Evolutionary conservation across 2,888 invertebrate genomes (phyloP).

Genomic region (Chrysolina haemoptera): DNA sequence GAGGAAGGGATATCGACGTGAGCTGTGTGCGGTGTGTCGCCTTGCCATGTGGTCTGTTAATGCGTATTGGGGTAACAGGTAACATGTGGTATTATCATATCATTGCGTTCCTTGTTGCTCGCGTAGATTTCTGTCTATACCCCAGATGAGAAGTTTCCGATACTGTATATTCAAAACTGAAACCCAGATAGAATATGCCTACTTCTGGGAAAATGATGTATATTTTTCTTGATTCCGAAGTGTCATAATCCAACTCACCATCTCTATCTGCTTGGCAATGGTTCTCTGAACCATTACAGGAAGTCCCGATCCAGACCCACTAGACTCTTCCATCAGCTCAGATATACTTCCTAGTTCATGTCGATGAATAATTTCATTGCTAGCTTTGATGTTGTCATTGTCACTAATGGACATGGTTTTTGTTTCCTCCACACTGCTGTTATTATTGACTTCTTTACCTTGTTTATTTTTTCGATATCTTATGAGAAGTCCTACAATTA

Average conservation of each 20-base stretch:
- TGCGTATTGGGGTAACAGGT: too few species aligned
- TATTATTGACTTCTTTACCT: background rate
- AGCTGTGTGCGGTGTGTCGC: too few species aligned
- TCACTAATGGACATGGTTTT: constrained; percentile 3
- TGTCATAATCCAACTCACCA: constrained; percentile 32
- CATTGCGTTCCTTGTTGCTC: too few species aligned
- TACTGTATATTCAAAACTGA: too few species aligned
- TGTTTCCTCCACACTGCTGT: background rate
- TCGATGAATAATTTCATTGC: background rate
- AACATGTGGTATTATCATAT: too few species aligned
- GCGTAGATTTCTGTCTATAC: too few species aligned
- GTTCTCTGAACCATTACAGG: constrained; percentile 48
- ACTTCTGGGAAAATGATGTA: too few species aligned
- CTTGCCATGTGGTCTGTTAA: too few species aligned
- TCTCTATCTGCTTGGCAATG: constrained; percentile 46
- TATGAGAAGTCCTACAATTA: constrained; percentile 17
- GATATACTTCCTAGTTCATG: background rate
- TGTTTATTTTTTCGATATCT: constrained; percentile 28
- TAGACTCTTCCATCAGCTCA: constrained; percentile 29
- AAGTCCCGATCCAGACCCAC: constrained; percentile 33
- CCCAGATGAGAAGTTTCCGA: too few species aligned
- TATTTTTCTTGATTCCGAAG: too few species aligned
- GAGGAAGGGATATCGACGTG: too few species aligned
- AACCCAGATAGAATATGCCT: too few species aligned
- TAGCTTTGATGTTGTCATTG: background rate